A percentile compares a stretch with the other conserved stretches of the same genome.
phyloP scores from a whole-genome alignment of 2,113 vertebrate genomes.

The Hemiscyllium ocellatum region DNA sequence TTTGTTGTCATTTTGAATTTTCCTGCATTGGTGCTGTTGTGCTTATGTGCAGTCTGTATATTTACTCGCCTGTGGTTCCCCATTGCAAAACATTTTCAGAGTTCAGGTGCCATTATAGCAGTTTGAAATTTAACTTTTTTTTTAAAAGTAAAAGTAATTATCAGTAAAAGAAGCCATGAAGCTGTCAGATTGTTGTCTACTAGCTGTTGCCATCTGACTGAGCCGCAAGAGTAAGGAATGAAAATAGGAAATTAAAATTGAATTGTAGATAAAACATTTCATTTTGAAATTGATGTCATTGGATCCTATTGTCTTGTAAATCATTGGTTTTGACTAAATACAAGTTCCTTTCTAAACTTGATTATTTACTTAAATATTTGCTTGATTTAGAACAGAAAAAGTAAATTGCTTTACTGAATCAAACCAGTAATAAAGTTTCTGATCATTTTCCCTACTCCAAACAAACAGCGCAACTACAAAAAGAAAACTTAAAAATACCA shows the following conservation, averaged over 20 bases:
- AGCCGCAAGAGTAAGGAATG: background rate
- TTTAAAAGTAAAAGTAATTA: background rate
- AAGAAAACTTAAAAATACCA: background rate
- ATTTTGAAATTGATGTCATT: background rate
- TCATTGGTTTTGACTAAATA: background rate
- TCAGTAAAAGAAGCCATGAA: background rate
- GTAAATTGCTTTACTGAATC: background rate
- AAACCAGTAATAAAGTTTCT: background rate
- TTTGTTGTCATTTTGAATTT: background rate
- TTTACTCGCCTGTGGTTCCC: background rate
- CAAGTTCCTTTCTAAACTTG: background rate
- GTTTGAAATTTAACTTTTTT: background rate
- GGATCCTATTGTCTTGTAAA: background rate
- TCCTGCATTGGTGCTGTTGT: background rate
- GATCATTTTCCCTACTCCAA: background rate
- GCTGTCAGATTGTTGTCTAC: background rate
- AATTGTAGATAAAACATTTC: background rate
- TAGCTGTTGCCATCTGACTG: background rate
- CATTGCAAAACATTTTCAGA: background rate
- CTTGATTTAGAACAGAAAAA: background rate
- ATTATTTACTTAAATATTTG: background rate
- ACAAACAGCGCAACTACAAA: background rate
- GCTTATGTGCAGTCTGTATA: background rate
- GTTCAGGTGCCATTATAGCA: background rate
- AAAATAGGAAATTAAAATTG: background rate